Base-by-base conservation (phyloP, 2,797 vertebrate species). In the Muscicapa comitata region DNA sequence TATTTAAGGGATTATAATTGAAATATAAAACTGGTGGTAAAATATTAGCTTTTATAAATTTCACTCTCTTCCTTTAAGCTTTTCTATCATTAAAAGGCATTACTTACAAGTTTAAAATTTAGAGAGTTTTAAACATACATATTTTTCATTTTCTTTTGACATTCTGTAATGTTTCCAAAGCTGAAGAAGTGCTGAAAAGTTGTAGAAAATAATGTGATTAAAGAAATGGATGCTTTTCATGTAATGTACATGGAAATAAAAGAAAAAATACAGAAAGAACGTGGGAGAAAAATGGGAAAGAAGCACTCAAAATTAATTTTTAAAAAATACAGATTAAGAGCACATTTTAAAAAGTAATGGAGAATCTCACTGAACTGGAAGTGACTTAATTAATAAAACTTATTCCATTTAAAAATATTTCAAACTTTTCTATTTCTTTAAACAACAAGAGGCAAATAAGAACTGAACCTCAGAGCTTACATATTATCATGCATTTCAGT, bases 11-110 rank as follows among this genome's bases (percentile, higher is more conserved):
- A 43, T 90, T 78, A 68, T 78, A 48, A 62, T 2, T 58, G 23
- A 86, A 84, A 66, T 65, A 74, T n/a, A 90, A 88, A 80, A 74
- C 25, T 70, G 18, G 13, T 54, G 33, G 31, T 53, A 78, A 90
- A 95, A 83, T 84, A 65, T 19, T 75, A 86, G 42, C 54, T 95
- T 93, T 83, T 72, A 45, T 70, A 86, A 79, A 42, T 92, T 70
- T 40, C 5, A 2, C 14, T 86, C 20, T 59, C 24, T 66, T 73
- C 17, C 37, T 91, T 77, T 80, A 71, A 45, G 17, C 20, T 91
- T 79, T 86, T 75, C 17, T 71, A 4, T 62, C 37, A 55, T 54
- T 86, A 43, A 67, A 73, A 86, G 28, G 2, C 20, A 51, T 70
- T 71, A 43, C 18, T 33, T 53, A 66, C 19, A 74, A 23, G 33